A percentile compares a stretch with the other conserved stretches of the same genome.
Evolutionary conservation across 2,797 vertebrate species (phyloP).

Genomic region (Lycodopsis pacificus): DNA sequence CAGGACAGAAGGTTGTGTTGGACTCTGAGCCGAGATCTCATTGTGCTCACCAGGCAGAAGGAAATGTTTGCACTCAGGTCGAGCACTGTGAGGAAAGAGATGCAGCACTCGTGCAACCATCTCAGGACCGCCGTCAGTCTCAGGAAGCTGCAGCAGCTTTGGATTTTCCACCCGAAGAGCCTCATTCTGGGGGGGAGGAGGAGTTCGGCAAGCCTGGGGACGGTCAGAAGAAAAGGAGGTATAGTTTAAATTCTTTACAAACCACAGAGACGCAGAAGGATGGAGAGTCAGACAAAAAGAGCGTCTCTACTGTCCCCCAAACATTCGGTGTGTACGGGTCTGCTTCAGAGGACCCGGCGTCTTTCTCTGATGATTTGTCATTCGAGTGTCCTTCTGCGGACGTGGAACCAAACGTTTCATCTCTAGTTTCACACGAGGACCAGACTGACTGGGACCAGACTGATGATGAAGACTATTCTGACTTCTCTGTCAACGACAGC

Average conservation of each 20-base stretch:
- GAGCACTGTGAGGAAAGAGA: slow-evolving; percentile 63
- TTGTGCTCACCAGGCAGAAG: slow-evolving; percentile 28
- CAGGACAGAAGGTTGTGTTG: slow-evolving; percentile 46
- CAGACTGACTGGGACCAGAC: slow-evolving; percentile 65
- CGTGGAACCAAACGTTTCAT: slow-evolving; percentile 79
- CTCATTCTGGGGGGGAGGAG: slow-evolving; percentile 57
- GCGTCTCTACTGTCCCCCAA: slow-evolving; percentile 35
- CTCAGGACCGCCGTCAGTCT: slow-evolving; percentile 67
- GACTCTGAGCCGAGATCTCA: slow-evolving; percentile 63
- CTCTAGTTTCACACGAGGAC: slow-evolving; percentile 60
- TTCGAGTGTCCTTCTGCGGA: slow-evolving; percentile 76
- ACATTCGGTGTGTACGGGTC: slow-evolving; percentile 52
- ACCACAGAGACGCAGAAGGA: slow-evolving; percentile 45
- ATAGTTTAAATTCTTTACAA: slow-evolving; percentile 16
- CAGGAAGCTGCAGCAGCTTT: slow-evolving; percentile 56
- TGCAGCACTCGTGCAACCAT: slow-evolving; percentile 24
- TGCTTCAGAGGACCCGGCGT: slow-evolving; percentile 70
- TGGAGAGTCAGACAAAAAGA: slow-evolving; percentile 32
- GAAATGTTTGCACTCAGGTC: slow-evolving; percentile 56
- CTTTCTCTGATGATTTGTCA: slow-evolving; percentile 71
- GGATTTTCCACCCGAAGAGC: slow-evolving; percentile 36
- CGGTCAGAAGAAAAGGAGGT: slow-evolving; percentile 19
- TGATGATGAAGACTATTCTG: slow-evolving; percentile 71
- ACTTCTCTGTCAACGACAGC: neutral
- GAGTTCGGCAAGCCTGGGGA: slow-evolving; percentile 23